phyloP scores from a whole-genome alignment of 2,797 vertebrate genomes.

The Oryzias dopingdopingensis region DNA sequence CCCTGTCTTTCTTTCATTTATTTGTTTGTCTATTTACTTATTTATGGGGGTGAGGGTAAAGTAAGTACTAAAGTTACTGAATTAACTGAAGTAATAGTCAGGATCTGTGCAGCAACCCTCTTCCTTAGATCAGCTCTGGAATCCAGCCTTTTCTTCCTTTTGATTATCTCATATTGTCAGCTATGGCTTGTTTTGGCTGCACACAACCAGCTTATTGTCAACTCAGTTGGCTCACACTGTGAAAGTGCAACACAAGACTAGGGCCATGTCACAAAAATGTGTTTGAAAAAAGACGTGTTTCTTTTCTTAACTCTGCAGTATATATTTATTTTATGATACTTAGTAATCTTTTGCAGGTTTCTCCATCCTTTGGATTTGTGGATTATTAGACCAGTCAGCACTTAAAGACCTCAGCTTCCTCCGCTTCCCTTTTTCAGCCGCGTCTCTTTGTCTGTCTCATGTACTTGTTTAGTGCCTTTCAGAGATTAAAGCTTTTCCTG shows the following conservation, averaged over 20 bases:
- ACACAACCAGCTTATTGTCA: conserved; percentile 57
- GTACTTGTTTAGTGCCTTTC: conserved; percentile 71
- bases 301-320: conserved; percentile 16
- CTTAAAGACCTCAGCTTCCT: conserved; percentile 59
- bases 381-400: conserved; percentile 63
- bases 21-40: no score
- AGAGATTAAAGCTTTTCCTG: conserved; percentile 78
- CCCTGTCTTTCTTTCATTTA: no score
- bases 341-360: conserved; percentile 43
- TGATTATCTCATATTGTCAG: conserved; percentile 67
- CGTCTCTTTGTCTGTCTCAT: conserved; percentile 67
- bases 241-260: conserved; percentile 33
- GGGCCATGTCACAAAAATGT: conserved; percentile 23
- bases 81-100: conserved; percentile 43
- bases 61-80: background rate
- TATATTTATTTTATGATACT: conserved; percentile 30
- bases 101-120: conserved; percentile 45
- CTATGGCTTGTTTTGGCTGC: conserved; percentile 67
- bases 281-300: conserved; percentile 22
- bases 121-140: conserved; percentile 61
- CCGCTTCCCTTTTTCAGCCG: conserved; percentile 59
- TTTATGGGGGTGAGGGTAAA: no score
- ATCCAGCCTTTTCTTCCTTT: conserved; percentile 66
- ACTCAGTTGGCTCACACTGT: conserved; percentile 53
- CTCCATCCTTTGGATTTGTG: conserved; percentile 64